Evolutionary conservation across 1,140 invertebrate species (phyloP).

Genomic region (Idris sp.): DNA sequence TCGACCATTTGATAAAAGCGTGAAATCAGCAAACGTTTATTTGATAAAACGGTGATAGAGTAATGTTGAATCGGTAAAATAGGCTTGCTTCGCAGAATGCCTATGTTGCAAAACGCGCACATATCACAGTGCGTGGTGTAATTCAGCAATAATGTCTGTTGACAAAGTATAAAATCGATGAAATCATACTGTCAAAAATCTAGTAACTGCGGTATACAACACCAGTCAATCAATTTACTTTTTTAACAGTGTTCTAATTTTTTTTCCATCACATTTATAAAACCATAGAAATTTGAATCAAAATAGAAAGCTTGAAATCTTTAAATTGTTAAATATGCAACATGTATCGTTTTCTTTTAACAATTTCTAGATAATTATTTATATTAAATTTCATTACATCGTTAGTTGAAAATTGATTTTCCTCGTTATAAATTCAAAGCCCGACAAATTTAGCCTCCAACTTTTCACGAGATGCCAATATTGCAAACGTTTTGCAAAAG

Average conservation of each 20-base stretch:
- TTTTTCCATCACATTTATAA: not conserved
- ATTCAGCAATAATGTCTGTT: slow-evolving; percentile 49
- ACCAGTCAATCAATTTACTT: not conserved
- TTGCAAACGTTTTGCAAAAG: slow-evolving; percentile 12
- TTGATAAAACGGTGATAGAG: slow-evolving; percentile 57
- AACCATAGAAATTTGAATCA: not conserved
- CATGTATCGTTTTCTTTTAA: too few relatives aligned
- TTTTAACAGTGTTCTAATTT: not conserved
- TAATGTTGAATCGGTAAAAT: slow-evolving; percentile 53
- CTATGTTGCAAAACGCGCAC: slow-evolving; percentile 41
- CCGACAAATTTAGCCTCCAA: slow-evolving; percentile 13
- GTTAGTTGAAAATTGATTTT: too few relatives aligned
- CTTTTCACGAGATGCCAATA: slow-evolving; percentile 5
- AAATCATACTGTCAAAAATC: slow-evolving; percentile 30
- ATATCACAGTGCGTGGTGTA: slow-evolving; percentile 31
- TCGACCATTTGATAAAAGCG: slow-evolving; percentile 57
- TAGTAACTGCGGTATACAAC: not conserved
- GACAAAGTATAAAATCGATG: slow-evolving; percentile 46
- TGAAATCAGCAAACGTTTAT: slow-evolving; percentile 47
- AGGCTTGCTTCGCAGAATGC: slow-evolving; percentile 34
- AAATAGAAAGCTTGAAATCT: too few relatives aligned
- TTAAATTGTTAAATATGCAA: too few relatives aligned
- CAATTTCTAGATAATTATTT: too few relatives aligned
- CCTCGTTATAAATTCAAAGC: slow-evolving; percentile 3
- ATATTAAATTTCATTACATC: not conserved